Evolutionary conservation across 2,888 invertebrate species (phyloP), one percentile per base, ranked within the genome.

Genomic region (Cryptosula pallasiana): DNA sequence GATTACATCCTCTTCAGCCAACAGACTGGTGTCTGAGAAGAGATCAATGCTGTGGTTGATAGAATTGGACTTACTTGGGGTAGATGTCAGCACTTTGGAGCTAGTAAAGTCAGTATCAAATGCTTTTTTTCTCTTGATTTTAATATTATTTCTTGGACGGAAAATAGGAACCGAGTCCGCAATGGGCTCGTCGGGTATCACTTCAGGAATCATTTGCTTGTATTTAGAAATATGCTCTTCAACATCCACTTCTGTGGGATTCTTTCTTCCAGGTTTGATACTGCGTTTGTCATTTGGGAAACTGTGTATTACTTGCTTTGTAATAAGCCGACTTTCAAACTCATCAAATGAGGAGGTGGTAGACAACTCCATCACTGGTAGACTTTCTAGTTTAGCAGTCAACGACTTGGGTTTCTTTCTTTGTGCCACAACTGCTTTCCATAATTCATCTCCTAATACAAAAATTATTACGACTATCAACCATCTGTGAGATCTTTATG

Each of bases 221-320:
- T 23, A 16, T 23, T 55, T n/a, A 3, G 9, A 3, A 55, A 34
- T 27, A 13, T 5, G 32, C 5, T 63, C 63, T 32, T 63, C 63
- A 63, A 34, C 32, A 2, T 25, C 34, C 32, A 32, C 32, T 32
- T 63, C 32, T 13, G 9, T 2, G 25, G 63, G 63, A 29, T 9
- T 5, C 16, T 13, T 5, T 23, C 5, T 5, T n/a, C 32, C 32
- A 16, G 13, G 13, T 29, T 2, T 63, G 13, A 63, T 5, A 16
- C 32, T 45, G 16, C 45, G 16, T 45, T 45, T 63, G 13, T 63
- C 63, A 32, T 27, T n/a, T 25, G 63, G 63, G n/a, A 63, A 63
- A 32, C 63, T 63, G 34, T 63, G 63, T 13, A 63, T 32, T n/a
- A 63, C 63, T 63, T 63, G 63, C 27, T 63, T 63, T 9, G 63